These are phyloP conservation scores for Megalopta genalis DNA, from an alignment of 1,140 invertebrate genomes.

Conservation along the genomic window DNA sequence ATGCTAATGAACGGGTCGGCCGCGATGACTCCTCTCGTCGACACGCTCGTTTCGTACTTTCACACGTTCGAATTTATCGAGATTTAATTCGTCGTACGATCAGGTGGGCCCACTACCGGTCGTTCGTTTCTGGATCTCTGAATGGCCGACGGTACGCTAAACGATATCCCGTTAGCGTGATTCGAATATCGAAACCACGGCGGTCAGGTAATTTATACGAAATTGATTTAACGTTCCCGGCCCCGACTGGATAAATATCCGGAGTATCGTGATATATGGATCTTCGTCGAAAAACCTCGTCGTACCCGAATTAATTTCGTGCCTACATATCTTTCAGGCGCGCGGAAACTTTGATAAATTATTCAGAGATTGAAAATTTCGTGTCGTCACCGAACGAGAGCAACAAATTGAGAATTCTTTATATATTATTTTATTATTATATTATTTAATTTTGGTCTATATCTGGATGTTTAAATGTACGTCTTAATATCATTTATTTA, in stretches of 20 bases:
- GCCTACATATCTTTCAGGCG: not conserved
- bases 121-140: constrained; percentile 27
- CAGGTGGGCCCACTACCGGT: constrained; percentile 38
- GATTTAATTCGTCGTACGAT: constrained; percentile 45
- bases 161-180: constrained; percentile 4
- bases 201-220: not conserved
- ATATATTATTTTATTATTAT: too few species aligned
- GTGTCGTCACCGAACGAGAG: too few species aligned
- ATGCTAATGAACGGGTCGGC: constrained; percentile 43
- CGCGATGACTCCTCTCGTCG: constrained; percentile 29
- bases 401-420: too few species aligned
- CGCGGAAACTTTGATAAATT: too few species aligned
- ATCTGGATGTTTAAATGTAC: too few species aligned
- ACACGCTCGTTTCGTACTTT: constrained; percentile 47
- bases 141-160: constrained; percentile 10
- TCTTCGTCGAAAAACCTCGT: not conserved
- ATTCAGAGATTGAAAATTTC: too few species aligned
- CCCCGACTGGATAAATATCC: not conserved
- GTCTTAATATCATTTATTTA: too few species aligned
- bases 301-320: not conserved
- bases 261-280: not conserved
- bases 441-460: too few species aligned
- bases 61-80: constrained; percentile 49
- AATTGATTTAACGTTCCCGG: constrained; percentile 2
- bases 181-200: too few species aligned